Base-by-base conservation (phyloP, 1,140 invertebrate genomes). In the Danaus plexippus region DNA sequence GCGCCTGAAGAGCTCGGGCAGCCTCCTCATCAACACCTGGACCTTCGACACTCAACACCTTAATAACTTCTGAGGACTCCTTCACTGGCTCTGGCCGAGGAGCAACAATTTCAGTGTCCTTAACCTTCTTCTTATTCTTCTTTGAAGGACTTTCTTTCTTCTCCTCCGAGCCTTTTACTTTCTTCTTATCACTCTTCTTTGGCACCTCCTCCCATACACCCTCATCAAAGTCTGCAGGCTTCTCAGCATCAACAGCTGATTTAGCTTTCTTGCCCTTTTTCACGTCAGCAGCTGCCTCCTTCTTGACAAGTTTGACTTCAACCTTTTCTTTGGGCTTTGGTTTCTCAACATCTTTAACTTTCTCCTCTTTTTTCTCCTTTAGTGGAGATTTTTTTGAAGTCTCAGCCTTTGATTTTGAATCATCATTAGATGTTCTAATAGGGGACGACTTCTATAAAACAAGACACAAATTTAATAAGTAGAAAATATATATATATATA, bases 121-220 rank as follows among this genome's bases (percentile, higher is more conserved):
- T 80, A 41, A 64, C 64, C 54, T 75, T 79, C 57, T 77, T 74
- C 48, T 83, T 85, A 54, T 73, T 87, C 15, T 88, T 87, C 61
- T 88, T 87, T 10, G 65, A 51, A 47, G 85, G 76, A 60, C 88
- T 85, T 12, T 84, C 77, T 47, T 70, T 89, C 75, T 84, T 80
- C 63, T 91, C 67, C 88, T 90, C 18, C 86, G 89, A 89, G 9
- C 90, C 90, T 73, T 90, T 92, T 69, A 80, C 91, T 90, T 82
- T 84, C 58, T 90, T 90, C 66, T 91, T 89, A 74, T 91, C 84
- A 87, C 89, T 84, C 58, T 90, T 91, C 5, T 91, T 91, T 50
- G 90, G 90, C 9, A 92, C 92, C 71, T 91, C 92, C 71, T 93
- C 90, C 92, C 92, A 93, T 43, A 91, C 88, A 78, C 91, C 92